Percentiles rank a stretch among this genome's conserved stretches.
Conservation (phyloP, 1,140 invertebrate species). For the Eufriesea mexicana region DNA sequence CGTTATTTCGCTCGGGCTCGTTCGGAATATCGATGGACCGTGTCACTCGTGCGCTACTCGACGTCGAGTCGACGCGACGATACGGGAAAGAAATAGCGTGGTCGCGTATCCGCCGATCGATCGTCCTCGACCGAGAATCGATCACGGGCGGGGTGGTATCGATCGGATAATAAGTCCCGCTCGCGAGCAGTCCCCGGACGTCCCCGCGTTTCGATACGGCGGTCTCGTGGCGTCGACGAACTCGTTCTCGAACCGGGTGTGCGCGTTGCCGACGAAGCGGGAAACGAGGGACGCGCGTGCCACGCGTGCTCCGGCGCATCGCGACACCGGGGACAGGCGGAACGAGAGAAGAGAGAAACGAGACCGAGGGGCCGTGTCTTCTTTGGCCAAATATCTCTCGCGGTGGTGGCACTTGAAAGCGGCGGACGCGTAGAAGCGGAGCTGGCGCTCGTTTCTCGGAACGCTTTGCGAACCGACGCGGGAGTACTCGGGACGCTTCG, state of each 20-base stretch:
- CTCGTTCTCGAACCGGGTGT: no score
- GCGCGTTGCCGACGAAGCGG: not conserved
- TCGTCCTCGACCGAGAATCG: no score
- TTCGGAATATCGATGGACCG: not conserved
- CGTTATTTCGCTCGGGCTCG: no score
- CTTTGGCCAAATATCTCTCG: conserved; percentile 38
- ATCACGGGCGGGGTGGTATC: no score
- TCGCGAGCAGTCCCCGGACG: no score
- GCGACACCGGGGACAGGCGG: not conserved
- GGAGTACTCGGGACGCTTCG: conserved; percentile 37
- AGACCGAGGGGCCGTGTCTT: conserved; percentile 15
- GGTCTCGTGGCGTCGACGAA: no score
- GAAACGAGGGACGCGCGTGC: not conserved
- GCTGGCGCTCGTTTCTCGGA: conserved; percentile 63
- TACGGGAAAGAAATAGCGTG: no score
- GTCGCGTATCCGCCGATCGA: no score
- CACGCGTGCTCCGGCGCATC: not conserved
- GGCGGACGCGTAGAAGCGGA: conserved; percentile 25
- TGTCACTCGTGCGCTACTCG: not conserved
- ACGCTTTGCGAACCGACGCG: conserved; percentile 57
- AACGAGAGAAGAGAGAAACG: not conserved
- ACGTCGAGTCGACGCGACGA: no score
- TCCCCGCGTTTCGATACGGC: no score
- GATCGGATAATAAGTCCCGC: no score
- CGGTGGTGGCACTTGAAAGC: conserved; percentile 56